A percentile compares a stretch with the other conserved stretches of the same genome.
Evolutionary conservation across 1,140 invertebrate genomes (phyloP).

Genomic region (Cepaea nemoralis): DNA sequence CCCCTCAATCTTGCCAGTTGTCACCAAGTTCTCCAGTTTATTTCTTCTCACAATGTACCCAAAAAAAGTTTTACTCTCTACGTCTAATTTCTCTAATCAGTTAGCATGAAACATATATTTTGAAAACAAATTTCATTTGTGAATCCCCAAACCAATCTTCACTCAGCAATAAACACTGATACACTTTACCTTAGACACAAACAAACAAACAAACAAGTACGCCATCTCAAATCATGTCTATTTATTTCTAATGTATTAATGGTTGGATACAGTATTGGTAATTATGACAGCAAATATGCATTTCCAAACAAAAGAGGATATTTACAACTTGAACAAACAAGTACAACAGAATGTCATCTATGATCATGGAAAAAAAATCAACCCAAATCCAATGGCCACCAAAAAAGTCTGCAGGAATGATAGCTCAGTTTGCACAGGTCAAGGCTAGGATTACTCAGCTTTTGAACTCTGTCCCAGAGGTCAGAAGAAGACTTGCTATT

Average conservation of each 20-base stretch:
- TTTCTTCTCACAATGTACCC: too few species aligned
- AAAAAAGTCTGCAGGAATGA: not conserved
- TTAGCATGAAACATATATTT: too few species aligned
- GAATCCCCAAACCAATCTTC: too few species aligned
- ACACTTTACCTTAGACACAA: not conserved
- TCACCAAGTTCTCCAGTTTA: too few species aligned
- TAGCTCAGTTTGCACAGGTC: not conserved
- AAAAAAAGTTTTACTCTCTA: too few species aligned
- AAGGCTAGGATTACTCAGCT: not conserved
- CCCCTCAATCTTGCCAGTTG: too few species aligned
- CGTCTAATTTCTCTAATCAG: too few species aligned
- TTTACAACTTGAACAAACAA: constrained; percentile 16
- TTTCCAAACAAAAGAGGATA: not conserved
- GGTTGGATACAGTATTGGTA: not conserved
- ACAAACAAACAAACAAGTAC: not conserved
- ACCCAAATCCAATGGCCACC: not conserved
- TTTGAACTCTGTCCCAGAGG: not conserved
- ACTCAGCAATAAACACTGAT: too few species aligned
- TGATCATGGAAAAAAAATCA: not conserved
- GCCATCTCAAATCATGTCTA: constrained; percentile 5
- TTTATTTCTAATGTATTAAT: constrained; percentile 17
- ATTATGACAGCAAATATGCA: constrained; percentile 12
- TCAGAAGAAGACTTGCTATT: too few species aligned
- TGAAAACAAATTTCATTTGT: too few species aligned
- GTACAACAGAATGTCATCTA: not conserved